Conservation (phyloP, 2,113 vertebrate species). For the Orycteropus afer region DNA sequence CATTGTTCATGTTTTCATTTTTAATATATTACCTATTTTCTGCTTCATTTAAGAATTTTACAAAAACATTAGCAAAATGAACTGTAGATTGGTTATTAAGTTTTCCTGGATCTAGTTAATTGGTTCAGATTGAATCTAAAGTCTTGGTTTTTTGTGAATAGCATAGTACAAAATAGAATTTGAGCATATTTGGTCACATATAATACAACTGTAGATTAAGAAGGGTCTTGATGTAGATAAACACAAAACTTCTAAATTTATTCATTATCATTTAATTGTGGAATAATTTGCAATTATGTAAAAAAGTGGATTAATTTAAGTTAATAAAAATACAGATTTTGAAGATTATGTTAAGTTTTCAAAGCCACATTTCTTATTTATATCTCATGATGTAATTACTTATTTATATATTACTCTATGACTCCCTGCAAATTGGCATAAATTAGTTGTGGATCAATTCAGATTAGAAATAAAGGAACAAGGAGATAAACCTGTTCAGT, state of each 20-base stretch:
- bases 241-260: constrained; percentile 2
- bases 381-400: background rate
- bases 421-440: background rate
- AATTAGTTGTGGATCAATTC: background rate
- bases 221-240: background rate
- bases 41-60: background rate
- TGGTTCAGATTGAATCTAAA: background rate
- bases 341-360: background rate
- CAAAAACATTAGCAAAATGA: background rate
- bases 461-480: background rate
- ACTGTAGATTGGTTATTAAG: background rate
- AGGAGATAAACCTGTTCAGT: background rate
- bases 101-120: background rate
- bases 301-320: background rate
- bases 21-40: background rate
- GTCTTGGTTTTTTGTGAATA: background rate
- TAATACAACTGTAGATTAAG: background rate
- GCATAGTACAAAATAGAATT: background rate
- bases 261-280: background rate
- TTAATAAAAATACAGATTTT: background rate
- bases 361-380: background rate
- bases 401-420: background rate
- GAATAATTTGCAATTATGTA: background rate
- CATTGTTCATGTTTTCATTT: accelerated
- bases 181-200: background rate